Conservation (phyloP, 2,888 invertebrate species). For the Ashinkailepas kermadecensis region DNA sequence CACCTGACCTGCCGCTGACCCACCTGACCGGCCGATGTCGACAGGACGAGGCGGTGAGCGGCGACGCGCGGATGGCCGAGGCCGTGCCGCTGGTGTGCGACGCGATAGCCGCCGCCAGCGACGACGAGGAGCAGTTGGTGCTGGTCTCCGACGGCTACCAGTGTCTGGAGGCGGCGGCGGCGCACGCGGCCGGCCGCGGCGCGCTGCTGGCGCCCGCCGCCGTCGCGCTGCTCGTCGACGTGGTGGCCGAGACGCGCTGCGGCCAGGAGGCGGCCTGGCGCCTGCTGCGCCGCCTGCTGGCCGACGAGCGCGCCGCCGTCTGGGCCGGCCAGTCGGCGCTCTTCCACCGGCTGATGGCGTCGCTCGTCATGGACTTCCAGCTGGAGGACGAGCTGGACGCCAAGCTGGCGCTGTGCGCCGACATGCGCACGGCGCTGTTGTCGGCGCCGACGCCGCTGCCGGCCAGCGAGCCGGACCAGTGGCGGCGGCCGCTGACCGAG, state of each 20-base stretch:
- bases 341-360: constrained; percentile 12
- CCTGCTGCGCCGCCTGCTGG: constrained; percentile 14
- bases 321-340: not conserved
- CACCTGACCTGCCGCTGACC: too few relatives aligned
- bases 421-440: not conserved
- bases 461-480: not conserved
- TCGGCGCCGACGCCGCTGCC: not conserved
- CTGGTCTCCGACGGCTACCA: not conserved
- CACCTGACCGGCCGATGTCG: too few relatives aligned
- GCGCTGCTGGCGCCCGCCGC: not conserved
- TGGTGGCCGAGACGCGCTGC: not conserved
- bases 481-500: constrained; percentile 29
- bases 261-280: not conserved
- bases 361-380: constrained; percentile 5
- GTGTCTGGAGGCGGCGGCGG: constrained; percentile 5
- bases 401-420: not conserved
- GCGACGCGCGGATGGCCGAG: constrained; percentile 67
- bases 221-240: constrained; percentile 7
- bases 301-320: not conserved
- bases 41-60: constrained; percentile 41
- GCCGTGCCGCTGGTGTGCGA: constrained; percentile 42
- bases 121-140: constrained; percentile 50
- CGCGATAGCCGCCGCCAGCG: constrained; percentile 47
- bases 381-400: not conserved
- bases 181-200: not conserved